Percentiles rank a stretch among this genome's conserved stretches.
These are phyloP conservation scores for Caenorhabditis doughertyi DNA, from an alignment of 2,888 invertebrate genomes.

Conservation along the genomic window DNA sequence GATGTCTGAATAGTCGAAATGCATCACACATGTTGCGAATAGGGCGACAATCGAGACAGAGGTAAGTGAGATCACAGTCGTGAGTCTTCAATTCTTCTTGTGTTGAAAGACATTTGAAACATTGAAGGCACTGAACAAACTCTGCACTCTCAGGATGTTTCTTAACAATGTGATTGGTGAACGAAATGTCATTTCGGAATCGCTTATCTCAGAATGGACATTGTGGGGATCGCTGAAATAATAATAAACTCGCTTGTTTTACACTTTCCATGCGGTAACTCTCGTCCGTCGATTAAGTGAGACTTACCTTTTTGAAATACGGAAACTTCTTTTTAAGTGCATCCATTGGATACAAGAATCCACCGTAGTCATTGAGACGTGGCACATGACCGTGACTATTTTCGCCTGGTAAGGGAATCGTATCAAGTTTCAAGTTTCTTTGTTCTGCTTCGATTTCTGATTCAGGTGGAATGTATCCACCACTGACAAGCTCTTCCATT, in stretches of 20 bases:
- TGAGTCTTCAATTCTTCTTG: conserved; percentile 75
- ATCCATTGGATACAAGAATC: conserved; percentile 73
- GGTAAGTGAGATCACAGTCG: conserved; percentile 79
- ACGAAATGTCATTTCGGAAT: conserved; percentile 82
- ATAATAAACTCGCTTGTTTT: background rate
- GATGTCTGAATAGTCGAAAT: conserved; percentile 68
- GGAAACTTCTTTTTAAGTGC: conserved; percentile 80
- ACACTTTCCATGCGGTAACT: no score
- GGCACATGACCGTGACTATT: conserved; percentile 76
- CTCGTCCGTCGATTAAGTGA: background rate
- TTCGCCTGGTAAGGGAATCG: conserved; percentile 82
- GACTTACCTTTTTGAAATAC: conserved; percentile 47
- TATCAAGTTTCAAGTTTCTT: conserved; percentile 58
- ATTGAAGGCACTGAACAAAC: conserved; percentile 81
- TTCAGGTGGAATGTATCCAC: conserved; percentile 83
- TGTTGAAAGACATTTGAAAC: conserved; percentile 80
- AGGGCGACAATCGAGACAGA: conserved; percentile 82
- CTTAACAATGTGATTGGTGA: conserved; percentile 81
- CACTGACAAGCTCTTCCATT: conserved; percentile 81
- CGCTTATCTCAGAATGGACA: conserved; percentile 83
- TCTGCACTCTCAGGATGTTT: conserved; percentile 81
- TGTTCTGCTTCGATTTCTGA: conserved; percentile 74
- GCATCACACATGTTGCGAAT: conserved; percentile 80
- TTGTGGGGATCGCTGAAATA: conserved; percentile 78
- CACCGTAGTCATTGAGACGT: conserved; percentile 78